Conservation (phyloP, 1,140 invertebrate genomes). For the Ceratosolen fusciceps region DNA sequence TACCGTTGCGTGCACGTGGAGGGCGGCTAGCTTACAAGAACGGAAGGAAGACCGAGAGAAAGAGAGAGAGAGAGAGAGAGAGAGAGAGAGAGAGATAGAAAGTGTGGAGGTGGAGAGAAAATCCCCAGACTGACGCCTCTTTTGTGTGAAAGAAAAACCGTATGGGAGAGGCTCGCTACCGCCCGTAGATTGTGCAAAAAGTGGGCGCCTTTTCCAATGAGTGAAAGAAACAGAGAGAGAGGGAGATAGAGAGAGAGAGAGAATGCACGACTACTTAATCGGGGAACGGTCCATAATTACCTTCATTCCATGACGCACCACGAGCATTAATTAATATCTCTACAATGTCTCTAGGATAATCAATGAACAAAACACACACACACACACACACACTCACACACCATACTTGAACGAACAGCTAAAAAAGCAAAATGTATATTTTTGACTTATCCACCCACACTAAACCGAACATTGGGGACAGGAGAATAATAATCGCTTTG, state of each 20-base stretch:
- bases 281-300: background rate
- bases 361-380: too few relatives aligned
- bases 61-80: constrained; percentile 3
- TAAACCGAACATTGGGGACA: too few relatives aligned
- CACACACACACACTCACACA: too few relatives aligned
- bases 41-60: background rate
- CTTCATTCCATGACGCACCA: background rate
- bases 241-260: background rate
- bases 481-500: too few relatives aligned
- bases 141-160: constrained; percentile 3
- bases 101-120: constrained; percentile 44
- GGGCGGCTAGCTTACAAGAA: background rate
- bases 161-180: background rate
- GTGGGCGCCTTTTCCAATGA: background rate
- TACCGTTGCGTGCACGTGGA: constrained; percentile 24
- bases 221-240: background rate
- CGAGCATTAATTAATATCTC: too few relatives aligned
- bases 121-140: constrained; percentile 53
- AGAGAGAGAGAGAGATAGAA: constrained; percentile 5
- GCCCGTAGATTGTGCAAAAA: background rate
- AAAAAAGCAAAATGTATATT: too few relatives aligned
- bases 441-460: too few relatives aligned
- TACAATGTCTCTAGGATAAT: too few relatives aligned
- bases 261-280: too few relatives aligned
- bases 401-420: too few relatives aligned